Conservation (phyloP, 2,888 invertebrate species). For the Cotesia congregata region DNA sequence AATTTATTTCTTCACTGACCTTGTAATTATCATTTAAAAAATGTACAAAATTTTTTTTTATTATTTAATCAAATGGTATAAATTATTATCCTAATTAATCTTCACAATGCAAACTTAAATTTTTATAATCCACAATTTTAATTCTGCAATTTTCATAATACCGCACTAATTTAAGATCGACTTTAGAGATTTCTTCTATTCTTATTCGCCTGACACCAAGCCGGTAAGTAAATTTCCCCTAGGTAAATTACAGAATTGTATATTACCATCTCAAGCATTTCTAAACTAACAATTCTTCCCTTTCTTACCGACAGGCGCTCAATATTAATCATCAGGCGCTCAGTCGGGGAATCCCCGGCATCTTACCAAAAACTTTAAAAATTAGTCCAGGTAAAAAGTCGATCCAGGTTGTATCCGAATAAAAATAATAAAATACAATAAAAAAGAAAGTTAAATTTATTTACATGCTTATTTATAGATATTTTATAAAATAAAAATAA, state of each 20-base stretch:
- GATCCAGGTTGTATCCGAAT: constrained; percentile 65
- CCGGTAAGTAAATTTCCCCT: constrained; percentile 5
- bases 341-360: too few species aligned
- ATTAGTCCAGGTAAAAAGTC: neutral
- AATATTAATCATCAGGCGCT: too few species aligned
- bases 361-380: too few species aligned
- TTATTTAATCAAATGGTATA: neutral
- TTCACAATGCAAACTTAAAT: too few species aligned
- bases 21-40: too few species aligned
- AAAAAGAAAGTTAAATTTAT: neutral
- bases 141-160: too few species aligned
- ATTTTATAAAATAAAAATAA: neutral
- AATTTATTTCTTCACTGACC: too few species aligned
- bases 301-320: too few species aligned
- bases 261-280: too few species aligned
- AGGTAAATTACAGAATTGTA: neutral
- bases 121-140: too few species aligned
- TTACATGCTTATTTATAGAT: neutral
- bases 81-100: neutral
- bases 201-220: neutral
- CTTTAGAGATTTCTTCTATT: neutral
- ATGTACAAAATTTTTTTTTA: neutral
- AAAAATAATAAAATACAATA: constrained; percentile 51
- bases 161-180: neutral
- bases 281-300: too few species aligned